These are phyloP conservation scores for Eristalis tenax DNA, from an alignment of 2,888 invertebrate species.

Conservation along the genomic window DNA sequence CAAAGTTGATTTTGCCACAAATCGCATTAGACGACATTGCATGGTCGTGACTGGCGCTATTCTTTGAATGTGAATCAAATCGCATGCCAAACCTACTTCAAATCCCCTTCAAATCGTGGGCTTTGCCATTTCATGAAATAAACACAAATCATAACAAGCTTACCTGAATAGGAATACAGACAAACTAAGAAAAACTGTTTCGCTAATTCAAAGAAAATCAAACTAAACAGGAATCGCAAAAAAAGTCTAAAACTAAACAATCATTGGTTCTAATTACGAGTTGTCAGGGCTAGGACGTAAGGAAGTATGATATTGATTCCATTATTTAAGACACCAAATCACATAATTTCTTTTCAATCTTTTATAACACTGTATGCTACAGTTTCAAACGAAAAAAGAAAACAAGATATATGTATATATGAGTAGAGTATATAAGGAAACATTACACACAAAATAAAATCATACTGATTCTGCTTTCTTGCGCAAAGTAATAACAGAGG, in stretches of 20 bases:
- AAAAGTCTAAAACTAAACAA: slow-evolving; percentile 41
- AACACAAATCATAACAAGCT: slow-evolving; percentile 18
- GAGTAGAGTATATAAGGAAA: slow-evolving; percentile 22
- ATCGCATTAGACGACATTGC: too few species aligned
- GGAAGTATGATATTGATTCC: slow-evolving; percentile 55
- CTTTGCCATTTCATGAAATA: neutral
- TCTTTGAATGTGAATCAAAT: too few species aligned
- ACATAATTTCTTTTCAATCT: slow-evolving; percentile 47
- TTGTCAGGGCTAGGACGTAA: slow-evolving; percentile 40
- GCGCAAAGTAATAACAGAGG: slow-evolving; percentile 47
- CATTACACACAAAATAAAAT: slow-evolving; percentile 18
- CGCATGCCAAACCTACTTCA: neutral
- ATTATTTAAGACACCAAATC: slow-evolving; percentile 63
- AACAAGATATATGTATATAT: slow-evolving; percentile 13
- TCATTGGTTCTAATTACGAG: slow-evolving; percentile 24
- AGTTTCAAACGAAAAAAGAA: slow-evolving; percentile 20
- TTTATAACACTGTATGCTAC: slow-evolving; percentile 55
- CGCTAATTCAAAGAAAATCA: neutral
- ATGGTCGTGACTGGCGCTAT: too few species aligned
- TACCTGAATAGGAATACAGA: neutral
- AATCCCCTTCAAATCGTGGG: neutral
- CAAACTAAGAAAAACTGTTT: neutral
- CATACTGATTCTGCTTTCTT: slow-evolving; percentile 49
- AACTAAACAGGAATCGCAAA: slow-evolving; percentile 11
- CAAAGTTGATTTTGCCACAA: too few species aligned